These are phyloP conservation scores for Psilopsiagon aymara DNA, from an alignment of 2,113 vertebrate species.

Conservation along the genomic window DNA sequence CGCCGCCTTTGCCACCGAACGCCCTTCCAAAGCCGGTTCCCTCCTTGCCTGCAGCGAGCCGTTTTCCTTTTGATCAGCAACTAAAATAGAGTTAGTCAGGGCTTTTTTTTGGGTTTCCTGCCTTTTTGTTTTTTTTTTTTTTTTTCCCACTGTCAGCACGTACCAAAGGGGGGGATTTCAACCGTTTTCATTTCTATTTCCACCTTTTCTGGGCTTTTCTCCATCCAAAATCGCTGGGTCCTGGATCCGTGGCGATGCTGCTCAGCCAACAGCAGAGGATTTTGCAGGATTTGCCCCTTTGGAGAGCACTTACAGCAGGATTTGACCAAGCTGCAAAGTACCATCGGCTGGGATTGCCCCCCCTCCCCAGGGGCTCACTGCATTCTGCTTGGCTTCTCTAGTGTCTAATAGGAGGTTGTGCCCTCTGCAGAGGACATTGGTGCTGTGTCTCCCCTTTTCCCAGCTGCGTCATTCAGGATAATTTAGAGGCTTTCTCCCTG, in stretches of 20 bases:
- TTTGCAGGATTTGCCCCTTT: not conserved
- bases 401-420: not conserved
- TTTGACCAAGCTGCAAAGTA: not conserved
- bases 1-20: not conserved
- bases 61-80: slow-evolving; percentile 28
- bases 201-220: not conserved
- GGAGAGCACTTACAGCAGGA: not conserved
- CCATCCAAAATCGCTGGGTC: not conserved
- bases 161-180: not conserved
- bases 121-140: not conserved
- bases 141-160: not conserved
- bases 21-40: not conserved
- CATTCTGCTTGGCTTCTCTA: not conserved
- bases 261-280: fast-evolving
- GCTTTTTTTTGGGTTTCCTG: not conserved
- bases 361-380: not conserved
- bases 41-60: not conserved
- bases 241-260: fast-evolving
- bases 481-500: not conserved
- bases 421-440: not conserved
- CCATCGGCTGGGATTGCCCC: not conserved
- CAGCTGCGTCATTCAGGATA: not conserved
- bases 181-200: not conserved
- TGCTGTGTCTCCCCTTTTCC: not conserved
- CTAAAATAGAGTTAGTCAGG: slow-evolving; percentile 17